phyloP scores from a whole-genome alignment of 2,113 vertebrate species.

The Rhinolophus sinicus region DNA sequence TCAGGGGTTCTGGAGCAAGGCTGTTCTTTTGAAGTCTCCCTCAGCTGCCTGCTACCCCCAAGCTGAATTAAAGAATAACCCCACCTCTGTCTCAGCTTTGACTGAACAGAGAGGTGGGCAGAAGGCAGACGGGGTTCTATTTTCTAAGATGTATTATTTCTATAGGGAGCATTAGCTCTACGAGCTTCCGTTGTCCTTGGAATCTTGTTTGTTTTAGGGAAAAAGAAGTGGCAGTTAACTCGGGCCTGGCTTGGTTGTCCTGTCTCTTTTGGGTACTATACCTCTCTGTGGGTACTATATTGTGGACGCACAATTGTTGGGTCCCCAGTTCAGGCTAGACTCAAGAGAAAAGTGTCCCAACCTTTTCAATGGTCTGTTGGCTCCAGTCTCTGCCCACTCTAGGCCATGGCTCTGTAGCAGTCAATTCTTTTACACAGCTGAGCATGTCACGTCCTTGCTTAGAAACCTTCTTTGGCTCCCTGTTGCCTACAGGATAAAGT shows the following conservation, averaged over 20 bases:
- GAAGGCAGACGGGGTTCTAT: neutral
- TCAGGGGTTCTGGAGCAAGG: neutral
- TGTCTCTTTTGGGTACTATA: neutral
- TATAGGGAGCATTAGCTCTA: neutral
- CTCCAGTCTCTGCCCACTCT: neutral
- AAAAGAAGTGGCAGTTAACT: neutral
- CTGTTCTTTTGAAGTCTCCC: neutral
- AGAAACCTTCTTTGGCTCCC: neutral
- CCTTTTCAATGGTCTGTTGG: neutral
- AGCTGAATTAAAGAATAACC: slow-evolving; percentile 18
- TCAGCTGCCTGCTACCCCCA: neutral
- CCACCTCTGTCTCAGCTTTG: slow-evolving; percentile 31
- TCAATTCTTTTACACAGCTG: neutral
- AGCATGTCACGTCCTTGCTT: neutral
- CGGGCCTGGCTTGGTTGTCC: neutral
- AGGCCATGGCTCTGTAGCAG: neutral
- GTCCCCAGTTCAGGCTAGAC: neutral
- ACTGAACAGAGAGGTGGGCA: neutral
- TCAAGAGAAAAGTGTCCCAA: neutral
- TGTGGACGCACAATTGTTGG: neutral
- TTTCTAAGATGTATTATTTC: neutral
- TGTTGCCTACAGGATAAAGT: neutral
- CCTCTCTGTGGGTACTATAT: neutral
- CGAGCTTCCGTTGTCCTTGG: neutral
- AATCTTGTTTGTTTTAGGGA: neutral